phyloP scores from a whole-genome alignment of 2,888 invertebrate species.

The Entomobrya multifasciata region DNA sequence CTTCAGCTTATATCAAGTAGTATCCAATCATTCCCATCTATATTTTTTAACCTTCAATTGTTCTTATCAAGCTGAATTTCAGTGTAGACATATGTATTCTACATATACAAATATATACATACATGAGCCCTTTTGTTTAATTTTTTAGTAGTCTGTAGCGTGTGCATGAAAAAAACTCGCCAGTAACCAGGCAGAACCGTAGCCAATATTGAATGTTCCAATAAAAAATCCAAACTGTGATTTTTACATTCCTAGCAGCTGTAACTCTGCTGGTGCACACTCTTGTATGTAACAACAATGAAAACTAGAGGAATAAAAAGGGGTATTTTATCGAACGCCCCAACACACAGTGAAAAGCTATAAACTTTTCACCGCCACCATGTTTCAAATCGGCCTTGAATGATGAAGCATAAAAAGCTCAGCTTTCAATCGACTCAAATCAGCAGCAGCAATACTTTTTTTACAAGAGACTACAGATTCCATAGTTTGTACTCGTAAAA shows the following conservation, averaged over 20 bases:
- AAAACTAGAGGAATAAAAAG: slow-evolving; percentile 27
- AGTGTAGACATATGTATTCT: no score
- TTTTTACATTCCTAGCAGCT: slow-evolving; percentile 19
- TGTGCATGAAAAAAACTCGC: no score
- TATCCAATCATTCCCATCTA: neutral
- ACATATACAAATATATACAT: no score
- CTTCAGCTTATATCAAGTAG: neutral
- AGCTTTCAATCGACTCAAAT: slow-evolving; percentile 43
- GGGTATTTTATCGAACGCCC: neutral
- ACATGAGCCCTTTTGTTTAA: no score
- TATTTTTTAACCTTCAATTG: slow-evolving; percentile 12
- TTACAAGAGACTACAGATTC: neutral
- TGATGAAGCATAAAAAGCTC: slow-evolving; percentile 7
- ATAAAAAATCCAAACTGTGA: slow-evolving; percentile 28
- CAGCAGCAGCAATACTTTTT: neutral
- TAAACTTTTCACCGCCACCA: slow-evolving; percentile 17
- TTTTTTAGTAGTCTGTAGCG: neutral
- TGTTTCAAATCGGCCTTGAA: slow-evolving; percentile 22
- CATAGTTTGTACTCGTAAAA: slow-evolving; percentile 10
- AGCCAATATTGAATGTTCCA: slow-evolving; percentile 22
- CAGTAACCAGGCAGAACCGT: no score
- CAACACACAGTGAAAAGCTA: slow-evolving; percentile 8
- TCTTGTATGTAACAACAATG: neutral
- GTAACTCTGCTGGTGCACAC: neutral
- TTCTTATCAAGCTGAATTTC: slow-evolving; percentile 30